These are phyloP conservation scores for Pyrochroa serraticornis DNA, from an alignment of 2,888 invertebrate species.

Conservation along the genomic window DNA sequence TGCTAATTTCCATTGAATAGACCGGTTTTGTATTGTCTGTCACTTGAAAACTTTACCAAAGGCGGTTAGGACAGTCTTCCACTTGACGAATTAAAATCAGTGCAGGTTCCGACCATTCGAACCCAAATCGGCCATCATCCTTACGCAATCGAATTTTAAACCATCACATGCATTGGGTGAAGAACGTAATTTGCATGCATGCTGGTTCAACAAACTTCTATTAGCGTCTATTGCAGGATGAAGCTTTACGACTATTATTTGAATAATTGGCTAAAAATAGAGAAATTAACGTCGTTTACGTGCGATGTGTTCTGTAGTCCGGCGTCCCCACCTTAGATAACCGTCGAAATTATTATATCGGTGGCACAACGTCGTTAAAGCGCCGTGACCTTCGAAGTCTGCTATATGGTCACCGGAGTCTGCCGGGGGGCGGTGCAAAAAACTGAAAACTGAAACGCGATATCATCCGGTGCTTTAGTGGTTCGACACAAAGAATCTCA, in stretches of 20 bases:
- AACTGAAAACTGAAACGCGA: background rate
- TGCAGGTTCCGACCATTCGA: too few species aligned
- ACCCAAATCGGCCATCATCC: too few species aligned
- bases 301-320: background rate
- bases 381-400: background rate
- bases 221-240: constrained; percentile 2
- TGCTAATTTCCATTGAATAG: too few species aligned
- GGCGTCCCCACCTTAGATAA: background rate
- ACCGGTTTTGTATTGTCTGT: too few species aligned
- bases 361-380: background rate
- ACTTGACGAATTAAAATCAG: too few species aligned
- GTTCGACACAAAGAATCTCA: background rate
- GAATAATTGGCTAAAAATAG: constrained; percentile 10
- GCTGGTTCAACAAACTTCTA: constrained; percentile 8
- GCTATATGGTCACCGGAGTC: too few species aligned
- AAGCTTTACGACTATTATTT: constrained; percentile 6
- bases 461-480: constrained; percentile 1
- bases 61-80: too few species aligned
- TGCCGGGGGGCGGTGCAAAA: background rate
- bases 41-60: too few species aligned
- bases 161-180: too few species aligned
- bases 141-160: too few species aligned
- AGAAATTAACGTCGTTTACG: background rate
- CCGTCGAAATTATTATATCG: background rate
- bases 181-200: constrained; percentile 1